A percentile compares a stretch with the other conserved stretches of the same genome.
phyloP scores from a whole-genome alignment of 2,888 invertebrate species.

The Cheilosia scutellata region DNA sequence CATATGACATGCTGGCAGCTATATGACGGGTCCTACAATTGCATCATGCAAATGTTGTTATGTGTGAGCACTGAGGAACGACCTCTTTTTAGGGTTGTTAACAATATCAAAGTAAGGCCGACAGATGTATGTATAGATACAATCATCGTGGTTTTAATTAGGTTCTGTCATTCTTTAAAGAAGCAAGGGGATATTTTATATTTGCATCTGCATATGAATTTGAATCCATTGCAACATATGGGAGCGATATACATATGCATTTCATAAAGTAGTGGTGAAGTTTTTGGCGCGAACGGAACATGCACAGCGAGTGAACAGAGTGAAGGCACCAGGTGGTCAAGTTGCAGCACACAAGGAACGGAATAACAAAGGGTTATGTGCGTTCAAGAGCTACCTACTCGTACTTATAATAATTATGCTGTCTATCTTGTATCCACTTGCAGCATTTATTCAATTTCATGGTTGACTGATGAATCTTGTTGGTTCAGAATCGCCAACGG shows the following conservation, averaged over 20 bases:
- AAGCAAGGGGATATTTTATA: background rate
- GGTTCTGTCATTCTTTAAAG: slow-evolving; percentile 30
- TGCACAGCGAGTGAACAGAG: too few relatives aligned
- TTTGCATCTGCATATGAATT: background rate
- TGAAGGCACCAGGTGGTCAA: too few relatives aligned
- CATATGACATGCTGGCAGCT: slow-evolving; percentile 9
- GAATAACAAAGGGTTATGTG: too few relatives aligned
- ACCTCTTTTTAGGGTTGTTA: slow-evolving; percentile 47
- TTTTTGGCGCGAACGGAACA: too few relatives aligned
- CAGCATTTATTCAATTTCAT: too few relatives aligned
- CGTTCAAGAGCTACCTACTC: too few relatives aligned
- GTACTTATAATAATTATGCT: too few relatives aligned
- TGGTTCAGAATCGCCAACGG: too few relatives aligned
- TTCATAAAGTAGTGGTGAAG: background rate
- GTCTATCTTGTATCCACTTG: too few relatives aligned
- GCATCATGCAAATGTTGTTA: slow-evolving; percentile 26
- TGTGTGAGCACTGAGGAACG: background rate
- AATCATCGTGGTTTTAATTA: slow-evolving; percentile 59
- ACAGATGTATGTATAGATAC: slow-evolving; percentile 57
- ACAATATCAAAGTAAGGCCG: slow-evolving; percentile 5
- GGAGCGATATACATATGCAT: background rate
- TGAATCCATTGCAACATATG: background rate
- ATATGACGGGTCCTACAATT: slow-evolving; percentile 14
- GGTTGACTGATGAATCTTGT: too few relatives aligned
- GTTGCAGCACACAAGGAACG: too few relatives aligned